A percentile compares a stretch with the other conserved stretches of the same genome.
phyloP scores from a whole-genome alignment of 2,113 vertebrate species.

The Phalacrocorax aristotelis region DNA sequence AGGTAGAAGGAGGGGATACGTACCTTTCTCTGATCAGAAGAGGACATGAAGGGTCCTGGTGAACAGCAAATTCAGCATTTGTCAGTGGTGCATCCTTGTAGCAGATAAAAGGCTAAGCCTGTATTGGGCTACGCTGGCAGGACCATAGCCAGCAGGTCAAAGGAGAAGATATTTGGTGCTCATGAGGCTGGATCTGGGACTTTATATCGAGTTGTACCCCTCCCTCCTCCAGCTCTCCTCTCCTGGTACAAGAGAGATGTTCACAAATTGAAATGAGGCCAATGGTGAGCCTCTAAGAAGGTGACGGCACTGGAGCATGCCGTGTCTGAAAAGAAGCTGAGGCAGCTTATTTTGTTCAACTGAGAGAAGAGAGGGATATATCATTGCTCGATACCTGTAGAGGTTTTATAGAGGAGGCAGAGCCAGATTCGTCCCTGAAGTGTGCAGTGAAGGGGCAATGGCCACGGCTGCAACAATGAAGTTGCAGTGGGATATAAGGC shows the following conservation, averaged over 20 bases:
- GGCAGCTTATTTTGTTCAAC: background rate
- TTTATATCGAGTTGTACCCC: background rate
- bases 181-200: background rate
- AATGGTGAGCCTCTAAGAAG: background rate
- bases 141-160: background rate
- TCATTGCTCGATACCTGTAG: accelerated
- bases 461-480: background rate
- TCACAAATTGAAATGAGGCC: background rate
- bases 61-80: background rate
- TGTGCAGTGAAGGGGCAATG: background rate
- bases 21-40: background rate
- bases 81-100: background rate
- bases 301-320: background rate
- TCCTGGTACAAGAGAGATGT: background rate
- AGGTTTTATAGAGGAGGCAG: background rate
- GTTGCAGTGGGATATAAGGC: background rate
- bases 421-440: background rate
- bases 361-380: background rate
- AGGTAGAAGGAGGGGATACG: background rate
- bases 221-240: background rate
- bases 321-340: background rate
- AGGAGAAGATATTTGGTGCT: background rate
- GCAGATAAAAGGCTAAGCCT: background rate
- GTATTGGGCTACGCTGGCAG: background rate
- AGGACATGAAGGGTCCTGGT: background rate